Evolutionary conservation across 1,140 invertebrate species (phyloP), one percentile per base, ranked within the genome.

Genomic region (Holotrichia oblita): DNA sequence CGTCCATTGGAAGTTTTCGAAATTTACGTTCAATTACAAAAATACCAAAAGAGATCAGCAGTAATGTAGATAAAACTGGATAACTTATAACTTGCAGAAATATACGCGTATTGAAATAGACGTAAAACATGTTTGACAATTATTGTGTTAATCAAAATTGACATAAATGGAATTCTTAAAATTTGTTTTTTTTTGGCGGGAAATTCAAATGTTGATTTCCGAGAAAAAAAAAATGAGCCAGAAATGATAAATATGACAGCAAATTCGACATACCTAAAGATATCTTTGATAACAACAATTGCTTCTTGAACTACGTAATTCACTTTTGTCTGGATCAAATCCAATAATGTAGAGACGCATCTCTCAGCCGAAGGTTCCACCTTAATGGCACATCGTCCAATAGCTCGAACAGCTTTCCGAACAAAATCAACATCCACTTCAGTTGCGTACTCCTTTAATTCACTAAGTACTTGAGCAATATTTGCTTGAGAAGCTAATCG

Each of bases 341-440:
- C 99, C n/a, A 99, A 87, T 3, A 99, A 89, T 0, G 99, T 99
- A 3, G 97, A 97, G 9, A 99, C 99, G 88, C 99, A 99, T 41
- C 97, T 91, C 88, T 99, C 98, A 0, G 99, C 98, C 0, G 98
- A 99, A 40, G 97, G 96, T 87, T 99, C 99, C 27, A 99, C 99
- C 91, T 99, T 99, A 82, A 99, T 99, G 73, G 99, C 99, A 88
- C 99, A 99, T 59, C 99, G 91, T 42, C 99, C 99, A 85, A 99
- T 99, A 6, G 99, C 99, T 76, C 99, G 89, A 0, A 99, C 97
- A 2, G 97, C 97, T 87, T 99, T 99, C 41, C 99, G 92, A 0
- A 99, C 99, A 89, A 99, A 99, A 89, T 99, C 99, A n/a, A 99
- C 98, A 88, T 99, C 99, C 22, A 99, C 98, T 88, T 99, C 98